Evolutionary conservation across 2,888 invertebrate species (phyloP).

Genomic region (Tanypteryx hageni): DNA sequence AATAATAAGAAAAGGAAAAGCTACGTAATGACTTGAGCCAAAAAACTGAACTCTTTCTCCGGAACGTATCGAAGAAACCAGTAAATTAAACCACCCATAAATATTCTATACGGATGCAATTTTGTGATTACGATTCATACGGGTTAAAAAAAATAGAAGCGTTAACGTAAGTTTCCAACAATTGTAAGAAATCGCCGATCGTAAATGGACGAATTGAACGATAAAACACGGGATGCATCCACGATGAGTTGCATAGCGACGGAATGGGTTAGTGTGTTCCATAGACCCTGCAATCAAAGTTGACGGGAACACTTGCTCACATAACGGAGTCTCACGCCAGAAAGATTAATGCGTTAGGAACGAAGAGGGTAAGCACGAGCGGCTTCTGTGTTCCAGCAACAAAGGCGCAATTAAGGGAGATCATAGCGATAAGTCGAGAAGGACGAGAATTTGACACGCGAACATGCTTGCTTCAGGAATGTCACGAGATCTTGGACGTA

Average conservation of each 20-base stretch:
- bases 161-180: too few relatives aligned
- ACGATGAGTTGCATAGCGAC: background rate
- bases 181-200: too few relatives aligned
- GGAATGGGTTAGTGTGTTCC: background rate
- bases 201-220: background rate
- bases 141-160: too few relatives aligned
- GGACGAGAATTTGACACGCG: background rate
- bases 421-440: background rate
- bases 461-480: background rate
- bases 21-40: too few relatives aligned
- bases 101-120: too few relatives aligned
- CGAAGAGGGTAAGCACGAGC: background rate
- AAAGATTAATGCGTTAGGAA: background rate
- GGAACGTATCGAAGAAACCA: too few relatives aligned
- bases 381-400: background rate
- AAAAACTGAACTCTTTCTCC: too few relatives aligned
- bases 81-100: too few relatives aligned
- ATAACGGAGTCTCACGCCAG: background rate
- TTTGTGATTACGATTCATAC: too few relatives aligned
- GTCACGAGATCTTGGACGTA: too few relatives aligned
- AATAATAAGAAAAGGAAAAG: too few relatives aligned
- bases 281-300: constrained; percentile 14
- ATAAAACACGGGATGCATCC: background rate
- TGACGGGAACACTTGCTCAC: constrained; percentile 6
- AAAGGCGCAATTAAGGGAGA: background rate